phyloP scores from a whole-genome alignment of 2,888 invertebrate species.

The Luffia ferchaultella region DNA sequence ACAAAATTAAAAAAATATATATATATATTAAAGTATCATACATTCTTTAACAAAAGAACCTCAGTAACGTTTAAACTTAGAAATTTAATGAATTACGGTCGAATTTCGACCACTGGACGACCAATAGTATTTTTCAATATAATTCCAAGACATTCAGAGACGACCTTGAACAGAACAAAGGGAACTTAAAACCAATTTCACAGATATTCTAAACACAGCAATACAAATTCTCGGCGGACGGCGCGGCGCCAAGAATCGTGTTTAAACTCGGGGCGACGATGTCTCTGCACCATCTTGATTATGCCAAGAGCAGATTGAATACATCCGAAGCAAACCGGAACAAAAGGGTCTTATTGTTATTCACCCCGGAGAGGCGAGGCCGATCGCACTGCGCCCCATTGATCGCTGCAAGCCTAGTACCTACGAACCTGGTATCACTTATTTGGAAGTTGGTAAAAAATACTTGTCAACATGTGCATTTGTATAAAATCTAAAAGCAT shows the following conservation, averaged over 20 bases:
- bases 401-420: not conserved
- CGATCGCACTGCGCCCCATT: constrained; percentile 13
- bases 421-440: too few species aligned
- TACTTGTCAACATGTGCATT: too few species aligned
- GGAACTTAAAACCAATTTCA: not conserved
- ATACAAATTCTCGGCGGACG: not conserved
- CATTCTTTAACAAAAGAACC: too few species aligned
- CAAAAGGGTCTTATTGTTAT: constrained; percentile 59
- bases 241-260: not conserved
- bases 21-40: too few species aligned
- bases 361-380: constrained; percentile 43
- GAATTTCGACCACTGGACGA: too few species aligned
- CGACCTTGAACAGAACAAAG: not conserved
- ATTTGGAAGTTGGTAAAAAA: too few species aligned
- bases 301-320: constrained; percentile 54
- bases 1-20: too few species aligned
- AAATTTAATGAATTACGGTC: too few species aligned
- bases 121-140: not conserved
- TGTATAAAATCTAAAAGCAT: too few species aligned
- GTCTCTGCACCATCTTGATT: constrained; percentile 41
- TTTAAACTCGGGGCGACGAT: constrained; percentile 22
- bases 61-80: too few species aligned
- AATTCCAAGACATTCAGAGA: not conserved
- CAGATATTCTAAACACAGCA: not conserved
- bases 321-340: constrained; percentile 40